Base-by-base conservation (phyloP, 2,888 invertebrate genomes). In the Epinotia nisella region DNA sequence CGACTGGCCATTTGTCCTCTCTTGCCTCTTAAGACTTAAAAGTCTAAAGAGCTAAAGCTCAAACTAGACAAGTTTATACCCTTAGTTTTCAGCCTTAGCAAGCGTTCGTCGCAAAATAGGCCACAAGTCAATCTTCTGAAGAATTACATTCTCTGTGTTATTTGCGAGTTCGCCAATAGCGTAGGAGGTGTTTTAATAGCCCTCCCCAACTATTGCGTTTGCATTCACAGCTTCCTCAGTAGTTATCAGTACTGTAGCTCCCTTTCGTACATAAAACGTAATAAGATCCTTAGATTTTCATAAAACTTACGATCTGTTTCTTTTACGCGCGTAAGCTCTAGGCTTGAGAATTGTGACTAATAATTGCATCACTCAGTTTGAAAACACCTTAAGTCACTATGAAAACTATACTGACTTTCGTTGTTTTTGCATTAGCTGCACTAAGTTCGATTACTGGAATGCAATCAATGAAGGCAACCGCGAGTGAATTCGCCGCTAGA, bases 151-250 rank as follows among this genome's bases (percentile, higher is more conserved):
- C 83, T 85, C 85, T 83, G 66, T 66, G 41, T 51, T 69, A 73
- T 73, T 73, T 64, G 86, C 83, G 72, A 79, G 75, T 75, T 74
- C 75, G 71, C 75, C 74, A 75, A 70, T 62, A 72, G 73, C 79
- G 78, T 79, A 80, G 79, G 81, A 78, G 76, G 78, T 64, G 80
- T 76, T 79, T 80, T 84, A 85, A 85, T 85, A 83, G 84, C 82
- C 80, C 82, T 82, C 79, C 74, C 61, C 70, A 74, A 74, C 55
- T 69, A 60, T 69, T 74, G 75, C 77, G 75, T 77, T 76, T 76
- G 76, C 73, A 62, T 39, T 60, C 66, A 73, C 21, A 60, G 64
- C 67, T 71, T 61, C 71, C 74, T 68, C 67, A 55, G 71, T 60
- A 72, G 60, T 71, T 67, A n/a, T n/a, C n/a, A n/a, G n/a, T n/a